Evolutionary conservation across 2,888 invertebrate species (phyloP).

Genomic region (Orgyia antiqua): DNA sequence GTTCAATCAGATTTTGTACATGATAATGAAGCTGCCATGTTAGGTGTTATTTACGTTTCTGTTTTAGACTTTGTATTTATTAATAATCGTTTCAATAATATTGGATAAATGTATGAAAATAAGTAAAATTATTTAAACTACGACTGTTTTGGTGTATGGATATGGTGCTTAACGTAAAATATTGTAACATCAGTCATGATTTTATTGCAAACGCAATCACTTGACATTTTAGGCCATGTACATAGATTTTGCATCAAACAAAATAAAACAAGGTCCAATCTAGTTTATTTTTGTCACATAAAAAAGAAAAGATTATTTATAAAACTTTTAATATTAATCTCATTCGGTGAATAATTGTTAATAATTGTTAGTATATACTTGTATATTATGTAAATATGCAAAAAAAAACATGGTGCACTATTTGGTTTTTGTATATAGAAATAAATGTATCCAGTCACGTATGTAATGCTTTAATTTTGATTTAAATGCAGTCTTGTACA

Average conservation of each 20-base stretch:
- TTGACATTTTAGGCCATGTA: slow-evolving; percentile 23
- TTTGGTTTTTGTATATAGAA: slow-evolving; percentile 45
- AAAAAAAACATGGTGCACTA: slow-evolving; percentile 64
- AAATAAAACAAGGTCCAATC: slow-evolving; percentile 42
- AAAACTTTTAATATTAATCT: slow-evolving; percentile 24
- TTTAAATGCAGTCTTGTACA: slow-evolving; percentile 23
- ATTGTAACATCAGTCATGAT: slow-evolving; percentile 4
- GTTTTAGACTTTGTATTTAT: slow-evolving; percentile 23
- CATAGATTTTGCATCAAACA: slow-evolving; percentile 20
- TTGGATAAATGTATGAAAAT: slow-evolving; percentile 19
- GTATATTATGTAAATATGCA: slow-evolving; percentile 68
- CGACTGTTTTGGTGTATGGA: slow-evolving; percentile 21
- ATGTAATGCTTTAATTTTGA: slow-evolving; percentile 26
- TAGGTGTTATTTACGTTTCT: slow-evolving; percentile 32
- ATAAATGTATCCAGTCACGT: slow-evolving; percentile 37
- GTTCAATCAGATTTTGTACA: slow-evolving; percentile 60
- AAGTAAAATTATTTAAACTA: slow-evolving; percentile 14
- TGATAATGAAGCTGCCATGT: slow-evolving; percentile 43
- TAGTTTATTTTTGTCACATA: slow-evolving; percentile 32
- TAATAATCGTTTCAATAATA: slow-evolving; percentile 28
- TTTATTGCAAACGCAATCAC: slow-evolving; percentile 1
- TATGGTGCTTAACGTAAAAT: slow-evolving; percentile 24
- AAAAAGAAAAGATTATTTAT: slow-evolving; percentile 19
- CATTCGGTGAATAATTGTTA: slow-evolving; percentile 52
- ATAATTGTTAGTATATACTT: slow-evolving; percentile 61